Evolutionary conservation across 2,797 vertebrate species (phyloP).

Genomic region (Neosilurus hyrtlii): DNA sequence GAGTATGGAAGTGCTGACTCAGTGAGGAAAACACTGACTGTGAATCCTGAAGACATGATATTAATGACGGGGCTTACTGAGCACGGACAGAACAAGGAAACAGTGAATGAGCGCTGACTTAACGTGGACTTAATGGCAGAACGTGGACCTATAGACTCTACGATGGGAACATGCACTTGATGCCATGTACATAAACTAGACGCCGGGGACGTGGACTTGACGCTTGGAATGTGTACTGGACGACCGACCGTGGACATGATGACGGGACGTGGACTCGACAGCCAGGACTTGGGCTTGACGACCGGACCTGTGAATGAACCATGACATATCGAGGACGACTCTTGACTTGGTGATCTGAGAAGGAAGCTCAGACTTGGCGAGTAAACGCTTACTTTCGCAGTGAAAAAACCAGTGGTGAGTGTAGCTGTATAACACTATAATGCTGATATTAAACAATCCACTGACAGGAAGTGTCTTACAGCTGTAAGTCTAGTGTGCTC

Average conservation of each 20-base stretch:
- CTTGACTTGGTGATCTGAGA: neutral
- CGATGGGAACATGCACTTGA: too few species aligned
- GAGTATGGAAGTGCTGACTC: neutral
- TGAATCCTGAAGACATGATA: too few species aligned
- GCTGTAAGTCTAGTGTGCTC: neutral
- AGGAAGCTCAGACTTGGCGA: neutral
- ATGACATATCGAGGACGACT: neutral
- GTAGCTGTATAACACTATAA: neutral
- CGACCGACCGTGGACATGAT: too few species aligned
- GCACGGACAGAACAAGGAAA: too few species aligned
- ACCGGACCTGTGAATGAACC: neutral
- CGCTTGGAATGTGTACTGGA: too few species aligned
- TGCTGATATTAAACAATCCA: neutral
- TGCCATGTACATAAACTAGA: too few species aligned
- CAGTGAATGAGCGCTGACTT: neutral
- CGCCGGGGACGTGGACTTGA: too few species aligned
- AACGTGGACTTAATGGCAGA: neutral
- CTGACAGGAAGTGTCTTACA: neutral
- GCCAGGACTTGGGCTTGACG: too few species aligned
- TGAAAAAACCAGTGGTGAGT: neutral
- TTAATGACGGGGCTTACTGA: too few species aligned
- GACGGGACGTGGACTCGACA: too few species aligned
- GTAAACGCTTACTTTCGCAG: neutral
- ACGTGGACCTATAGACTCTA: too few species aligned
- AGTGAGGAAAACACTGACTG: neutral